Conservation (phyloP, 30 jellyfish, hydroid and myxozoan species). For the Hydractinia symbiolongicarpus region DNA sequence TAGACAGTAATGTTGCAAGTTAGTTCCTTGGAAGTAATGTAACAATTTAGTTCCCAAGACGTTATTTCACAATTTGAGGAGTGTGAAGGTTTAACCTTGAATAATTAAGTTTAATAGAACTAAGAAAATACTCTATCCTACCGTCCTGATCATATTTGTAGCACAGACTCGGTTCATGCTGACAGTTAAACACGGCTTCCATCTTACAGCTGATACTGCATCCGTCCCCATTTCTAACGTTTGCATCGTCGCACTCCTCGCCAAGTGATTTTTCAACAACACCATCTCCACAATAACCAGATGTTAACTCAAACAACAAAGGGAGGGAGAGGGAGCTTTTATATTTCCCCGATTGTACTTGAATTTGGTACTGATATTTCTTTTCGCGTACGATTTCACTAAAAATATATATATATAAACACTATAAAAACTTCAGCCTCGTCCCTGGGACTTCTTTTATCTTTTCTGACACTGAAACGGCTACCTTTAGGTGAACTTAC, state of each 20-base stretch:
- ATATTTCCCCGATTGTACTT: slow-evolving; percentile 42
- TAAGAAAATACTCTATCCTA: background rate
- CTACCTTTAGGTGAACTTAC: no score
- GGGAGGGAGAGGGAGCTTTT: slow-evolving; percentile 72
- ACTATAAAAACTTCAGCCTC: background rate
- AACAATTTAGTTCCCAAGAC: no score
- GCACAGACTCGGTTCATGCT: slow-evolving; percentile 87
- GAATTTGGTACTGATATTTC: slow-evolving; percentile 53
- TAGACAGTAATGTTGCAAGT: no score
- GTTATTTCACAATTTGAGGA: no score
- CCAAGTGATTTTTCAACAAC: slow-evolving; percentile 31
- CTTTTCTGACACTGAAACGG: no score
- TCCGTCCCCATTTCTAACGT: slow-evolving; percentile 85
- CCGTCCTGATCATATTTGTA: slow-evolving; percentile 83
- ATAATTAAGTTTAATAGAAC: no score
- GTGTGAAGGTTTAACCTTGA: no score
- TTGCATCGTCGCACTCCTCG: slow-evolving; percentile 96
- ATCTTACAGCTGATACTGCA: slow-evolving; percentile 67
- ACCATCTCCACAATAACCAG: slow-evolving; percentile 97
- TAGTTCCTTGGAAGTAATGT: no score
- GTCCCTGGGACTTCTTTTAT: no score
- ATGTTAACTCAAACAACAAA: slow-evolving; percentile 32
- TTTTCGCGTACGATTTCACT: slow-evolving; percentile 37
- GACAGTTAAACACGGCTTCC: slow-evolving; percentile 82
- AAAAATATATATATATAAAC: background rate